Percentiles rank a stretch among this genome's conserved stretches.
Conservation (phyloP, 30 jellyfish, hydroid and myxozoan genomes). For the Cassiopea andromeda region DNA sequence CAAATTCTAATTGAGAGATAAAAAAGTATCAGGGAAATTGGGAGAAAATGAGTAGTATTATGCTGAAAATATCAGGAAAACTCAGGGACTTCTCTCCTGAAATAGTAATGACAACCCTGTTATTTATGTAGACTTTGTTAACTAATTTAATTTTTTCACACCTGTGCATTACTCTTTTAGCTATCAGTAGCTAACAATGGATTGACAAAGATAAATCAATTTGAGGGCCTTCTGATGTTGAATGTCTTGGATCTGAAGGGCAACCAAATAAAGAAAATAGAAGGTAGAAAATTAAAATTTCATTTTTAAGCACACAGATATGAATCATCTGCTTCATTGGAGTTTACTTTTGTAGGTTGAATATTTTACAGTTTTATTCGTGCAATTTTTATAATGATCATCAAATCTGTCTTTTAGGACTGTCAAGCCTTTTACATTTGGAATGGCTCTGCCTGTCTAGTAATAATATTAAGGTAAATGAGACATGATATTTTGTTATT, state of each 20-base stretch:
- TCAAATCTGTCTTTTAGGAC: conserved; percentile 27
- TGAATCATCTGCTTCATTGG: too few species aligned
- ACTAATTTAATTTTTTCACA: neutral
- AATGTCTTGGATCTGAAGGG: conserved; percentile 39
- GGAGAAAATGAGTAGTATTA: too few species aligned
- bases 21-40: too few species aligned
- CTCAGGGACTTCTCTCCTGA: too few species aligned
- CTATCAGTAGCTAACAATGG: conserved; percentile 48
- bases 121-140: too few species aligned
- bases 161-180: neutral
- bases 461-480: conserved; percentile 42
- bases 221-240: conserved; percentile 4
- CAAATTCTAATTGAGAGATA: too few species aligned
- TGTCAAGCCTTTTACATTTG: conserved; percentile 33
- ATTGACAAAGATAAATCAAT: neutral
- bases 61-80: too few species aligned
- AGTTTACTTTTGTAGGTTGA: too few species aligned
- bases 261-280: conserved; percentile 6
- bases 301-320: neutral
- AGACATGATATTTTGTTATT: neutral
- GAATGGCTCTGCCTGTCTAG: conserved; percentile 69
- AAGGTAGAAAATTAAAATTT: conserved; percentile 15
- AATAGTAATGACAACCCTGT: too few species aligned
- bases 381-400: neutral
- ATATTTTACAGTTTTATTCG: neutral